Base-by-base conservation (phyloP, 2,888 invertebrate genomes). In the Chloroclysta siterata region DNA sequence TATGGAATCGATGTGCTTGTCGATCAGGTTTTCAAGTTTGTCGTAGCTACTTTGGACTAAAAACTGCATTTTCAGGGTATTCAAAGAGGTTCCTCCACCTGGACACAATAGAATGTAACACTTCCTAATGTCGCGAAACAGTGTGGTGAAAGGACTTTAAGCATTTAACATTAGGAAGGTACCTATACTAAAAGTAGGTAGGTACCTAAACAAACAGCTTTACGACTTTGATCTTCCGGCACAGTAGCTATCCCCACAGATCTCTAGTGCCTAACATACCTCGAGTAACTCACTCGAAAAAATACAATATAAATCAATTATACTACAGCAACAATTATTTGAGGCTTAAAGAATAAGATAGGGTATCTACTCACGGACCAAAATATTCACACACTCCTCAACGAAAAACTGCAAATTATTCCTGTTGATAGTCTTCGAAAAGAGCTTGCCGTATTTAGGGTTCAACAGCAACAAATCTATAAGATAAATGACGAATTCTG, bases 21-120 rank as follows among this genome's bases (percentile, higher is more conserved):
- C 86, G 0, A 95, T 84, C 14, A 94, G 84, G 29, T 85, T 85
- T 11, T 93, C 87, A 46, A 94, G 84, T 22, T 89, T 89, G 44
- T 94, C 93, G 75, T 94, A 94, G 78, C 94, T 94, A 13, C 90
- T 93, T 33, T 89, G 88, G 72, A 95, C 94, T 63, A 94, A 91
- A 65, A 94, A 93, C 75, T 96, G 96, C 87, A 95, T 94, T 81
- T 94, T 94, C 5, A 96, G 72, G 0, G 94, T 94, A 60, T 93
- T 90, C 54, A 95, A 80, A 46, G 93, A 87, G 0, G 84, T 85
- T 7, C 86, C 87, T 17, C 83, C 84, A 33, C 79, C 92, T 92
- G 72, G 75, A 72, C 22, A 22, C 22, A 22, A 55, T 14, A 57
- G 22, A 15, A 47, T 28, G 33, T 39, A 10, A 1, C n/a, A n/a